These are phyloP conservation scores for Seriola quinqueradiata DNA, from an alignment of 2,113 vertebrate species.

Conservation along the genomic window DNA sequence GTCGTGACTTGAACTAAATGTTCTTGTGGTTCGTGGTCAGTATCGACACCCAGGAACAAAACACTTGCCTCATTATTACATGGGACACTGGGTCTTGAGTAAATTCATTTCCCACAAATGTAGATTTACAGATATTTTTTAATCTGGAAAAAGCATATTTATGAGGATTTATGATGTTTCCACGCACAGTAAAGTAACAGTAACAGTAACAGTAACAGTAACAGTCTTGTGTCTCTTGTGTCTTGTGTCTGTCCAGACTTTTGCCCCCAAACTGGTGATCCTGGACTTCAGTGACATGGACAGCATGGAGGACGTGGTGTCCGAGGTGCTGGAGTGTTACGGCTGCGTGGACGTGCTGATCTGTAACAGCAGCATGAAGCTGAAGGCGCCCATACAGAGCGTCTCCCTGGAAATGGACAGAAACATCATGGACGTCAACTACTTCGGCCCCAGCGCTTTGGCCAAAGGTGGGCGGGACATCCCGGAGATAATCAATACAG, in stretches of 20 bases:
- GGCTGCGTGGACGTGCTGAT: constrained; percentile 94
- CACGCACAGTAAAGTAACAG: background rate
- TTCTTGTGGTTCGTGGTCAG: too few species aligned
- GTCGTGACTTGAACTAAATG: too few species aligned
- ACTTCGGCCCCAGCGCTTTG: constrained; percentile 94
- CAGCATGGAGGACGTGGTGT: constrained; percentile 88
- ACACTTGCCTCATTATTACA: too few species aligned
- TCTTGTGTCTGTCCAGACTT: constrained; percentile 86
- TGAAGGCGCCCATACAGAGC: constrained; percentile 91
- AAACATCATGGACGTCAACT: constrained; percentile 97
- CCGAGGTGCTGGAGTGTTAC: constrained; percentile 92
- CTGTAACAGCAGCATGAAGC: constrained; percentile 93
- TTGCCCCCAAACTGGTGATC: constrained; percentile 93
- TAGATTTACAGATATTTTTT: background rate
- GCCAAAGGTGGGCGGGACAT: constrained; percentile 88
- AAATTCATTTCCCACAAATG: too few species aligned
- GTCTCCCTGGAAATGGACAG: constrained; percentile 93
- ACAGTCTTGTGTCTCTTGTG: constrained; percentile 32
- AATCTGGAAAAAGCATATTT: background rate
- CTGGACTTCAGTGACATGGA: constrained; percentile 93
- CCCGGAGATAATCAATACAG: background rate
- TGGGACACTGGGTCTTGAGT: too few species aligned
- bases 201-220: background rate
- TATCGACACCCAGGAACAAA: too few species aligned
- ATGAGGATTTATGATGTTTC: background rate